Conservation (phyloP, 2,888 invertebrate genomes). For the Orchesella flavescens region DNA sequence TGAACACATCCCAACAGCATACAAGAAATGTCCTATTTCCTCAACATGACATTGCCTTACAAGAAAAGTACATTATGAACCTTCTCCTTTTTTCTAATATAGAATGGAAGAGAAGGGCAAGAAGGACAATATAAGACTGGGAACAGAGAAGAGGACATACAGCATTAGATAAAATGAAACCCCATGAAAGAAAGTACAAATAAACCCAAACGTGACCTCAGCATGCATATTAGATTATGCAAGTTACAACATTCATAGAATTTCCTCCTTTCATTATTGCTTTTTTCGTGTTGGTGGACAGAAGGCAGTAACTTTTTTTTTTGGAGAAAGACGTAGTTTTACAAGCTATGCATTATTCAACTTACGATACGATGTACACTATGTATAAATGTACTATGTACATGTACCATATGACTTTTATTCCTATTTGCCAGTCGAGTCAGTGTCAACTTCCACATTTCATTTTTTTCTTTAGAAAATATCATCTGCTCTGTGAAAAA, state of each 20-base stretch:
- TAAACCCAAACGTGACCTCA: slow-evolving; percentile 64
- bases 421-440: not conserved
- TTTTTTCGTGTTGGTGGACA: slow-evolving; percentile 49
- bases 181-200: slow-evolving; percentile 49
- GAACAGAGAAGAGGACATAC: slow-evolving; percentile 1
- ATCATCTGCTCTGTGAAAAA: not conserved
- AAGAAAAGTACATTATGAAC: not conserved
- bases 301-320: slow-evolving; percentile 42
- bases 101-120: not conserved
- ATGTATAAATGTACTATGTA: not conserved
- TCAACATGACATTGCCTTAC: not conserved
- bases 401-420: not conserved
- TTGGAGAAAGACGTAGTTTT: slow-evolving; percentile 32
- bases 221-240: slow-evolving; percentile 50
- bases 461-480: slow-evolving; percentile 13
- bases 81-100: not conserved
- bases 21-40: not conserved
- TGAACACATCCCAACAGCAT: not conserved
- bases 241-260: slow-evolving; percentile 39
- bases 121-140: not conserved
- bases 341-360: slow-evolving; percentile 63
- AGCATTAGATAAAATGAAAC: slow-evolving; percentile 55
- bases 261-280: slow-evolving; percentile 15
- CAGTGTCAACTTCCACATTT: slow-evolving; percentile 1
- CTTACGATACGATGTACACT: slow-evolving; percentile 24